Evolutionary conservation across 2,113 vertebrate genomes (phyloP).

Genomic region (Myodes glareolus): DNA sequence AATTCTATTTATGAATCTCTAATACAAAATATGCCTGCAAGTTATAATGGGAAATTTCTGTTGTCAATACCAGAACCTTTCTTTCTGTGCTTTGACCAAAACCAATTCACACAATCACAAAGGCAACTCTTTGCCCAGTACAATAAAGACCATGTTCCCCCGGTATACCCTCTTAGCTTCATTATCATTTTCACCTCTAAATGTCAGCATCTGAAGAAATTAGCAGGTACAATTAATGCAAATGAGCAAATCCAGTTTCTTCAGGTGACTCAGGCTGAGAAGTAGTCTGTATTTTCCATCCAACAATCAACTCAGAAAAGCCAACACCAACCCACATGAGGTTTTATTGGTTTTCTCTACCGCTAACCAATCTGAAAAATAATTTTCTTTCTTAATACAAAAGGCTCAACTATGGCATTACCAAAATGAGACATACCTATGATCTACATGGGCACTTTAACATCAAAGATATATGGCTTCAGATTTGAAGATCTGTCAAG

Average conservation of each 20-base stretch:
- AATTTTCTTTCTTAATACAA: slow-evolving; percentile 54
- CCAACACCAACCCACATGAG: slow-evolving; percentile 63
- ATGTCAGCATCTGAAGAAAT: slow-evolving; percentile 76
- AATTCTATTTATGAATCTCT: slow-evolving; percentile 56
- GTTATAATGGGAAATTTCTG: slow-evolving; percentile 56
- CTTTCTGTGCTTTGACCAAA: slow-evolving; percentile 63
- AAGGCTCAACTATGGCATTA: slow-evolving; percentile 31
- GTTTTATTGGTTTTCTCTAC: slow-evolving; percentile 62
- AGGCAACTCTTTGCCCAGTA: not conserved
- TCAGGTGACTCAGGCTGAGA: slow-evolving; percentile 78
- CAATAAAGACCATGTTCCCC: slow-evolving; percentile 31
- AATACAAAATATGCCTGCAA: slow-evolving; percentile 16
- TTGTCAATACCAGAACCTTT: not conserved
- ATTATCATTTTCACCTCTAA: slow-evolving; percentile 75
- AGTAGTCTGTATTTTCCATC: slow-evolving; percentile 76
- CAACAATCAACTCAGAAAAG: slow-evolving; percentile 66
- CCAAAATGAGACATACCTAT: slow-evolving; percentile 3
- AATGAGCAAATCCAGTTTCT: slow-evolving; percentile 74
- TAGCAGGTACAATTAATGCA: slow-evolving; percentile 62
- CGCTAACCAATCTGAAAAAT: slow-evolving; percentile 53
- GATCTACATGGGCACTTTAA: slow-evolving; percentile 43
- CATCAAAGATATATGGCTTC: slow-evolving; percentile 21
- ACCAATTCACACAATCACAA: slow-evolving; percentile 37
- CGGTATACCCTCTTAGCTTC: slow-evolving; percentile 15
- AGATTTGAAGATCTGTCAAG: slow-evolving; percentile 54